Evolutionary conservation across 2,888 invertebrate species (phyloP).

Genomic region (Zele albiditarsus): DNA sequence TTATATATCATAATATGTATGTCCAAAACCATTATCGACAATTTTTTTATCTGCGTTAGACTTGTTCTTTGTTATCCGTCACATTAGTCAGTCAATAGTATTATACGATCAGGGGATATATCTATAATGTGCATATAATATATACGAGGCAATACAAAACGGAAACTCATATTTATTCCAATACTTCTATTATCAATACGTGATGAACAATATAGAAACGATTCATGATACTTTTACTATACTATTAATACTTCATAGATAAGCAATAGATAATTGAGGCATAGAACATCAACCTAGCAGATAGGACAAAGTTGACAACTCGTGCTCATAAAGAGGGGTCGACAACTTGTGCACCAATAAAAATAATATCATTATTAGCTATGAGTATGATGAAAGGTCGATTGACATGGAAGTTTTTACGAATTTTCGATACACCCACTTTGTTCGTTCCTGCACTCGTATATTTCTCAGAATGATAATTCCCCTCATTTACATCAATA

Average conservation of each 20-base stretch:
- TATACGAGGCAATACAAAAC: no score
- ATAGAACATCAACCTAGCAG: neutral
- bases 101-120: no score
- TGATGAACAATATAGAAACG: no score
- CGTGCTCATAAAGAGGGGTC: neutral
- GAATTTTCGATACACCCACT: neutral
- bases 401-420: conserved; percentile 4
- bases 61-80: no score
- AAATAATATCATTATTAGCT: neutral
- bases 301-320: no score
- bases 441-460: neutral
- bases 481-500: conserved; percentile 6
- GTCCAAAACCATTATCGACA: no score
- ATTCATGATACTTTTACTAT: neutral
- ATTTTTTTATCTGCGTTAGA: no score
- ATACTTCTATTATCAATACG: no score
- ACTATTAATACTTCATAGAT: neutral
- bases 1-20: no score
- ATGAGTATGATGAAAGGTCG: conserved; percentile 18
- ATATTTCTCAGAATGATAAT: neutral
- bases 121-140: no score
- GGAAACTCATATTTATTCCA: no score
- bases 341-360: neutral
- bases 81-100: no score
- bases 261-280: neutral